Base-by-base conservation (phyloP, 23 tunicate species). In the Botrylloides violaceus region DNA sequence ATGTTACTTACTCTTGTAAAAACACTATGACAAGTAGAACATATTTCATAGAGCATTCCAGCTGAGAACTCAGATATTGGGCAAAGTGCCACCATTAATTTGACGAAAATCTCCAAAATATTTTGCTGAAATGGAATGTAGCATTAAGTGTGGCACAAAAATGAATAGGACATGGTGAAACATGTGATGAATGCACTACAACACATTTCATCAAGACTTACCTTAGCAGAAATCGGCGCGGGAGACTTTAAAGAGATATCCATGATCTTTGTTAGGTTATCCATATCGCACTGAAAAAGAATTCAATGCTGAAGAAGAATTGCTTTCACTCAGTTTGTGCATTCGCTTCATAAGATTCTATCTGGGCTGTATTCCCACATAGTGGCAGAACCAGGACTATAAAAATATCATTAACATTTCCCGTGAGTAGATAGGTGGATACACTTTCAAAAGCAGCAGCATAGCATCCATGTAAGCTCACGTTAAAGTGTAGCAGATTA, bases 21-120 rank as follows among this genome's bases (percentile, higher is more conserved):
- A 18, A 50, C 34, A 35, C 66, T 43, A 39, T 73, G 32, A 39
- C 58, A 47, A 22, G 60, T 66, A 3, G 66, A 79, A 34, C 96
- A 88, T 43, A 88, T 29, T 3, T 71, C 49, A 53, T 82, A 68
- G 2, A 88, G 35, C 4, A 71, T 47, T 43, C 77, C 36, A 22
- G 76, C 64, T 3, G 84, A 77, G 74, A 88, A 88, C 4, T n/a
- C 24, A 35, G 61, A 49, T 22, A 49, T 65, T 34, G 80, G 32
- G 3, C 81, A 20, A 1, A 70, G 21, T 3, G 73, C 59, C 2
- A 76, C 56, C 20, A 88, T 53, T 7, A 88, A 31, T 66, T 88
- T 88, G 1, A 79, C 82, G 33, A 73, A 88, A 6, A 84, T 73
- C 32, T 88, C 96, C 76, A 82, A 30, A n/a, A 88, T 58, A 1